phyloP scores from a whole-genome alignment of 2,113 vertebrate species.

The Conger conger region DNA sequence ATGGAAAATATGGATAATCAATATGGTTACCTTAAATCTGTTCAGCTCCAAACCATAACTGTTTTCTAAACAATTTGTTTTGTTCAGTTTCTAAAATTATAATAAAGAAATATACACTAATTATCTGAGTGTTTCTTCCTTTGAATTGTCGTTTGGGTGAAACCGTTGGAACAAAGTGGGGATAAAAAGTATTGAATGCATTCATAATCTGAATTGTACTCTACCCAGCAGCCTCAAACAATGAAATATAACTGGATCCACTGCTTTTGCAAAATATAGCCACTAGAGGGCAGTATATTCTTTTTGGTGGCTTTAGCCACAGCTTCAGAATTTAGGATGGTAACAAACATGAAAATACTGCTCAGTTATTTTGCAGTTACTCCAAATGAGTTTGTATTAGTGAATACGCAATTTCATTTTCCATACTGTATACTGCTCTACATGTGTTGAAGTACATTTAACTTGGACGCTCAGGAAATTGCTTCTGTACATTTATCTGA shows the following conservation, averaged over 20 bases:
- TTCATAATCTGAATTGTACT: neutral
- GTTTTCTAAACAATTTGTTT: conserved; percentile 9
- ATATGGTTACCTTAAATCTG: neutral
- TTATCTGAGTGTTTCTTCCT: neutral
- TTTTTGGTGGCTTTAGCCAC: neutral
- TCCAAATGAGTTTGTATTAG: no score
- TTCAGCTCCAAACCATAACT: conserved; percentile 3
- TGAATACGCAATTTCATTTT: no score
- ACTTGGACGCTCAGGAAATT: no score
- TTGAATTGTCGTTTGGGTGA: neutral
- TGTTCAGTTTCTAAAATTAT: conserved; percentile 17
- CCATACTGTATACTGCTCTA: no score
- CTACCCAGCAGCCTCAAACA: neutral
- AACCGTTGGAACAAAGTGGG: neutral
- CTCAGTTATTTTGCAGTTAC: no score
- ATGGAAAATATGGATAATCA: conserved; percentile 4
- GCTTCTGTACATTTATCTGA: no score
- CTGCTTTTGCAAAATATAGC: neutral
- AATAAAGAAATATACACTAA: conserved; percentile 9
- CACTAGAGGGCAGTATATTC: conserved; percentile 8
- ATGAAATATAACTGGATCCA: neutral
- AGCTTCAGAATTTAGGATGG: neutral
- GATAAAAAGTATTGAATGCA: neutral
- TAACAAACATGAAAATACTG: neutral
- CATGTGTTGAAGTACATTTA: no score